A percentile compares a stretch with the other conserved stretches of the same genome.
These are phyloP conservation scores for Coenonympha glycerion DNA, from an alignment of 2,888 invertebrate species.

Conservation along the genomic window DNA sequence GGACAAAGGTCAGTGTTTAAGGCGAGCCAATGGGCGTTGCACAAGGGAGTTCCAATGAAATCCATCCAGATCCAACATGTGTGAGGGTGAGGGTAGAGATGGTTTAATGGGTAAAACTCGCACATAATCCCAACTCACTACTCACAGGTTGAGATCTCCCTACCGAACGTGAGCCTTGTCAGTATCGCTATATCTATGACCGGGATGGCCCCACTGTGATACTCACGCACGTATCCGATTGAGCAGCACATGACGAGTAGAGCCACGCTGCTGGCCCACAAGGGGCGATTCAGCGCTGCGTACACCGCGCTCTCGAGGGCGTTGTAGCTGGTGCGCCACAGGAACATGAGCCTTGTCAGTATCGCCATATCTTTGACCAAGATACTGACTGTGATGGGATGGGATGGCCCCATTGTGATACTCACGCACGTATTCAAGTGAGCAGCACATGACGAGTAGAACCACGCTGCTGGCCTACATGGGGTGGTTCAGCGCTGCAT, in stretches of 20 bases:
- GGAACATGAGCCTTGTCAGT: conserved; percentile 65
- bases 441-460: conserved; percentile 67
- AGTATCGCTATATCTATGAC: conserved; percentile 66
- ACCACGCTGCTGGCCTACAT: conserved; percentile 72
- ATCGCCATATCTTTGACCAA: conserved; percentile 62
- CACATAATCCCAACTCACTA: too few species aligned
- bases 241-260: conserved; percentile 69
- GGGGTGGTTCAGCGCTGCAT: conserved; percentile 75
- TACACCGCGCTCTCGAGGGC: conserved; percentile 72
- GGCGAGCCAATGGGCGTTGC: too few species aligned
- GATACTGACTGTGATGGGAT: conserved; percentile 66
- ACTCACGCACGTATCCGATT: conserved; percentile 73
- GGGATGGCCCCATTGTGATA: conserved; percentile 59
- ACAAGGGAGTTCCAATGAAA: too few species aligned
- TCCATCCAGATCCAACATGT: too few species aligned
- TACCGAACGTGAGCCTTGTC: conserved; percentile 67
- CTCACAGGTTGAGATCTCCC: too few species aligned
- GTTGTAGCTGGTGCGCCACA: conserved; percentile 68
- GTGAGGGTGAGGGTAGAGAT: too few species aligned
- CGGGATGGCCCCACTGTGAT: conserved; percentile 55
- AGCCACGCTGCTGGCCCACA: conserved; percentile 71
- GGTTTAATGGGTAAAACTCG: too few species aligned
- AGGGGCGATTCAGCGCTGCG: conserved; percentile 73
- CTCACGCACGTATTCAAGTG: conserved; percentile 73
- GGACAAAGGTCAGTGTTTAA: too few species aligned